Evolutionary conservation across 2,888 invertebrate species (phyloP), one percentile per base, ranked within the genome.

Genomic region (Melanostoma scalare): DNA sequence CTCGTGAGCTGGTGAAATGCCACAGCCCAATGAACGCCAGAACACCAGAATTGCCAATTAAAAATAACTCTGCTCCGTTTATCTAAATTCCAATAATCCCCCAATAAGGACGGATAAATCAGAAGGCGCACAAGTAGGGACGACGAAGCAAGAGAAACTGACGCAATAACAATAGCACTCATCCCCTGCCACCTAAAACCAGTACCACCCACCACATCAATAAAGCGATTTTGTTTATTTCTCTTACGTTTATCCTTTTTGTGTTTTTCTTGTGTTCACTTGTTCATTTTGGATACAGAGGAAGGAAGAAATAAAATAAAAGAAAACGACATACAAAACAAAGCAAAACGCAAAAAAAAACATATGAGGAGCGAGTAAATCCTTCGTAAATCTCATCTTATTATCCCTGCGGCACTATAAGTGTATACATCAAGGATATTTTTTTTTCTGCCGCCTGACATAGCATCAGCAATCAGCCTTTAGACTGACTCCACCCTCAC

Each of bases 1-100:
- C 61, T 55, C 50, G 72, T 55, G 67, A 81, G 74, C 79, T 73
- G 73, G 63, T 44, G 53, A 55, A 6, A 63, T 60, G 46, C 69
- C 63, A 77, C 74, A 75, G 46, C 69, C 75, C 36, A 56, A 73
- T 63, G 61, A 74, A 65, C 67, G 63, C 52, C 42, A 68, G 42
- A 67, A 79, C 74, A 84, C 75, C 84, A 79, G 71, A 79, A 84
- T 74, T 84, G 77, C 84, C 84, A 84, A 79, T 84, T 84, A 84
- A 84, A 74, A 84, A 84, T 84, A 84, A 84, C 78, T 84, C 82
- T 78, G 74, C 69, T 74, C 68, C 74, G 78, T 84, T 84, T 84
- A 84, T 84, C 84, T 84, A 79, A 84, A 84, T 79, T 84, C 84
- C 84, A 84, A 79, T 84, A 84, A 84, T 78, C 84, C 84, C 74